Base-by-base conservation (phyloP, 2,888 invertebrate species). In the Horisme vitalbata region DNA sequence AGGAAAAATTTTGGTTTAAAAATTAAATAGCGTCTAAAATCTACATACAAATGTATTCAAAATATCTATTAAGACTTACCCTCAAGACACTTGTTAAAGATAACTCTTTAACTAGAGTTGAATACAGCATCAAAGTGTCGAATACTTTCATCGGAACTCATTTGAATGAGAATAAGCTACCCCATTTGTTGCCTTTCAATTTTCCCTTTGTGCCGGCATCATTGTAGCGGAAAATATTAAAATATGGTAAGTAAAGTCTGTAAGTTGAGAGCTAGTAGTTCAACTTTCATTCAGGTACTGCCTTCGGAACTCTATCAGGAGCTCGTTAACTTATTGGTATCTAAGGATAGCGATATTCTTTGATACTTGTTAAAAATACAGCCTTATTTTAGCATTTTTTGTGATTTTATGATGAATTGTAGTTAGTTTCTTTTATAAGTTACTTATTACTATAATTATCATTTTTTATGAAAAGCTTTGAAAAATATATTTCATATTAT, bases 131-230 rank as follows among this genome's bases (percentile, higher is more conserved):
- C 79, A 79, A 83, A 83, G 80, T 79, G 76, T 72, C 71, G 75
- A 79, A 79, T 68, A 76, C 68, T 79, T 78, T 78, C 71, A 75
- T 74, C 52, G 56, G 60, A 82, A 76, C 77, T 83, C 72, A 83
- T 85, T 83, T 84, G 82, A 85, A 85, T 85, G 69, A 79, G 78
- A 83, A 84, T 82, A 77, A 82, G 79, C 73, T 71, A 64, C 66
- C 68, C 73, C 73, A 82, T 82, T 84, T 84, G 80, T 81, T 79
- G 74, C 76, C 75, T 77, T 83, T 78, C 78, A 78, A 81, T 83
- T 79, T 72, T 66, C 63, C 71, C 74, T 84, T 83, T 83, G 82
- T 81, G 58, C 60, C 58, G 47, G 52, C 61, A 65, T 61, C 63
- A 74, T 75, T 80, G 71, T 69, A 65, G 51, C 49, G 55, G 68